Evolutionary conservation across 2,113 vertebrate species (phyloP).

Genomic region (Macheiramphus alcinus): DNA sequence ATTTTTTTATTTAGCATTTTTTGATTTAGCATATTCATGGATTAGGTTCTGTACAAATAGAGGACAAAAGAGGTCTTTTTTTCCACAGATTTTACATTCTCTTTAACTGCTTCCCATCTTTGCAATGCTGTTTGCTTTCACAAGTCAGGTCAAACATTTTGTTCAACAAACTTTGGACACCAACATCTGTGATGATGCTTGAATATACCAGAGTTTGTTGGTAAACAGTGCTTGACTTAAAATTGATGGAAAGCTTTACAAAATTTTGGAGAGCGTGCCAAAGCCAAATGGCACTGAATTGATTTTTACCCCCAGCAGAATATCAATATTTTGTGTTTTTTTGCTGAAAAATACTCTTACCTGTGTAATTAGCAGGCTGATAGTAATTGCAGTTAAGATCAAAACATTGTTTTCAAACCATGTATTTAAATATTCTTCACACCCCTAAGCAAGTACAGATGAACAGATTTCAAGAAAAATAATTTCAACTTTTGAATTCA

Average conservation of each 20-base stretch:
- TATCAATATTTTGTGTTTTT: neutral
- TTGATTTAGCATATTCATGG: neutral
- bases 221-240: neutral
- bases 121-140: neutral
- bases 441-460: conserved; percentile 29
- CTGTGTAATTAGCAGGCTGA: conserved; percentile 30
- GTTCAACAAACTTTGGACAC: neutral
- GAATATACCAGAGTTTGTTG: neutral
- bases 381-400: conserved; percentile 21
- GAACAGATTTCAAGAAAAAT: neutral
- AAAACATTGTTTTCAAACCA: conserved; percentile 28
- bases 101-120: neutral
- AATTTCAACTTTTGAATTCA: neutral
- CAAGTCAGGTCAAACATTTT: neutral
- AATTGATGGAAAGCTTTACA: neutral
- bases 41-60: neutral
- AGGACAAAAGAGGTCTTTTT: neutral
- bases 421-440: conserved; percentile 31
- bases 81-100: neutral
- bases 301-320: neutral
- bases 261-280: neutral
- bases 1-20: neutral
- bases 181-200: neutral
- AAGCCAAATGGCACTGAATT: neutral
- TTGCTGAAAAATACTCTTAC: neutral